These are phyloP conservation scores for Cephonodes hylas DNA, from an alignment of 2,888 invertebrate species.

Conservation along the genomic window DNA sequence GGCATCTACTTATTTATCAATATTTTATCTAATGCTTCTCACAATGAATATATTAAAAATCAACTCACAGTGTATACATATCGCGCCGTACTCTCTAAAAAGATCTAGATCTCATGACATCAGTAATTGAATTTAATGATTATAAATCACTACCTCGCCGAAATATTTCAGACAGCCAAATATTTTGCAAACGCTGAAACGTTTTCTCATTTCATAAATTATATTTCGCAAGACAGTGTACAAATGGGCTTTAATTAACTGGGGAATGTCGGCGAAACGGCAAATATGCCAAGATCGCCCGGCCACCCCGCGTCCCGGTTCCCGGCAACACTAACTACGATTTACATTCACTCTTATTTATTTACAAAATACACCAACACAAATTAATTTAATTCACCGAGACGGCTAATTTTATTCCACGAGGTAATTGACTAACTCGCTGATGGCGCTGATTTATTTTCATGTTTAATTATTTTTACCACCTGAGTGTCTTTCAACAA, in stretches of 20 bases:
- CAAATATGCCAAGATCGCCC: constrained; percentile 66
- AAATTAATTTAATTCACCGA: constrained; percentile 51
- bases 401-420: constrained; percentile 35
- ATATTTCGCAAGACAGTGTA: constrained; percentile 73
- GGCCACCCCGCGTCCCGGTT: constrained; percentile 36
- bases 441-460: constrained; percentile 1
- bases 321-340: constrained; percentile 59
- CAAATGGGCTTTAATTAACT: constrained; percentile 79
- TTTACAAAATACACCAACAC: constrained; percentile 55
- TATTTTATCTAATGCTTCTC: constrained; percentile 28
- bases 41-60: not conserved
- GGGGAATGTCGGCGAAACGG: constrained; percentile 72
- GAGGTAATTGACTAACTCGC: constrained; percentile 6
- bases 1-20: constrained; percentile 65
- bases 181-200: constrained; percentile 52
- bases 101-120: not conserved
- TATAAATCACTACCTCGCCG: constrained; percentile 28
- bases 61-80: not conserved
- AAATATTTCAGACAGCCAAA: constrained; percentile 45
- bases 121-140: constrained; percentile 16
- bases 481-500: not conserved
- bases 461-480: not conserved
- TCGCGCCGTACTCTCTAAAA: not conserved
- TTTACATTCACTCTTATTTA: constrained; percentile 68
- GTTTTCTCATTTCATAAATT: constrained; percentile 70